These are phyloP conservation scores for Drosophila micromelanica DNA, from an alignment of 1,140 invertebrate species.

Conservation along the genomic window DNA sequence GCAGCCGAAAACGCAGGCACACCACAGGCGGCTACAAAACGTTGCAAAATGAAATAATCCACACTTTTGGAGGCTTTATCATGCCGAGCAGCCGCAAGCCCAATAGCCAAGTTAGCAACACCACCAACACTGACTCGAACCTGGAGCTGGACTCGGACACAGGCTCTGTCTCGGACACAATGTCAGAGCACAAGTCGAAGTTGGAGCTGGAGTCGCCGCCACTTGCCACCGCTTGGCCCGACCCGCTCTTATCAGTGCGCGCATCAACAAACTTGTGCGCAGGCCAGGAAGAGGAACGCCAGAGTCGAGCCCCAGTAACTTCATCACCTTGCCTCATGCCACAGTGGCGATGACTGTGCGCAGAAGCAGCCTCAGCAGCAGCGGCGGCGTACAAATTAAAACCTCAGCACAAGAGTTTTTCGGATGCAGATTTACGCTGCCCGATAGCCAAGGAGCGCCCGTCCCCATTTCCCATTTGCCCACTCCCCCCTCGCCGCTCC, in stretches of 20 bases:
- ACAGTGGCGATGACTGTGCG: slow-evolving; percentile 34
- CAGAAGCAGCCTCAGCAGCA: slow-evolving; percentile 42
- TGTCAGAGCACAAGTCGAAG: slow-evolving; percentile 30
- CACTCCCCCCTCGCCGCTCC: slow-evolving; percentile 1
- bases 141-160: neutral
- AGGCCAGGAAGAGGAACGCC: slow-evolving; percentile 36
- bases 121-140: neutral
- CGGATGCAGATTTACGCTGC: slow-evolving; percentile 69
- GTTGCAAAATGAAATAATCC: slow-evolving; percentile 81
- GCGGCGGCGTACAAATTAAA: slow-evolving; percentile 75
- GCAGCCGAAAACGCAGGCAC: slow-evolving; percentile 2
- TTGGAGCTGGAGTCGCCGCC: slow-evolving; percentile 28
- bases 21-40: slow-evolving; percentile 67
- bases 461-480: slow-evolving; percentile 4
- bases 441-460: slow-evolving; percentile 65
- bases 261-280: slow-evolving; percentile 67
- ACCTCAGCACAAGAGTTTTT: slow-evolving; percentile 71
- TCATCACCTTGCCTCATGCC: slow-evolving; percentile 68
- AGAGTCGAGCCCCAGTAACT: slow-evolving; percentile 56
- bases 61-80: slow-evolving; percentile 78
- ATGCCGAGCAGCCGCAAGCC: slow-evolving; percentile 52
- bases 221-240: slow-evolving; percentile 50
- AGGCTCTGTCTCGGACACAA: slow-evolving; percentile 5
- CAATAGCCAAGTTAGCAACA: slow-evolving; percentile 32
- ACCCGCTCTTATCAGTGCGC: slow-evolving; percentile 73